Base-by-base conservation (phyloP, 2,113 vertebrate species). In the Meleagris gallopavo region DNA sequence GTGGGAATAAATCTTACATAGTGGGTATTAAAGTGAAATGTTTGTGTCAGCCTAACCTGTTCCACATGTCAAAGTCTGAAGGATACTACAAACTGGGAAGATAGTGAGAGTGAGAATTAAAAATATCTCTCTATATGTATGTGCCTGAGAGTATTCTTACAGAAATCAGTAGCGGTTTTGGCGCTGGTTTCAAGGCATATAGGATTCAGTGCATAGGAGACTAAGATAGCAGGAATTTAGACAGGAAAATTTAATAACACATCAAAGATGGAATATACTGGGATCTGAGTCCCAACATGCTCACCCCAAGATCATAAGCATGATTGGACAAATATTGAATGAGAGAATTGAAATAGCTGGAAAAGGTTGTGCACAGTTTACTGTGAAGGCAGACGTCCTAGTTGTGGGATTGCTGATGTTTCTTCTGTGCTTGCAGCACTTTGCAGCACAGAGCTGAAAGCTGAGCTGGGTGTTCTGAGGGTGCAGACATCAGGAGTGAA, bases 1-100 rank as follows among this genome's bases (percentile, higher is more conserved):
- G 57, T 62, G 61, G 46, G 72, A 94, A 96, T 96, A 97, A 95
- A 96, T 97, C 94, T 95, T 93, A 45, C 30, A 75, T 32, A 72
- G 73, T 24, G 48, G 85, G 54, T 90, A 88, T 91, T 91, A 95
- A 91, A 91, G 45, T 48, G 76, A 95, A 96, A 65, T 70, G 80
- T 84, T 90, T 90, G 34, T 95, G 85, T 97, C 93, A 91, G 91
- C 82, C 85, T 94, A 91, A 94, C 89, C 89, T 88, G 70, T 74
- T 95, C 75, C 83, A 95, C 95, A 95, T 91, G 73, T 77, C 79
- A 65, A 55, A 87, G 57, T 71, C 69, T 54, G 65, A 78, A 88
- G 38, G 38, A 80, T 86, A 21, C 15, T 74, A 43, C 60, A 88
- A 75, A 83, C 72, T 29, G 12, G 25, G 72, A 88, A 87, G 91